phyloP scores from a whole-genome alignment of 2,888 invertebrate genomes.

The Napeogenes sylphis region DNA sequence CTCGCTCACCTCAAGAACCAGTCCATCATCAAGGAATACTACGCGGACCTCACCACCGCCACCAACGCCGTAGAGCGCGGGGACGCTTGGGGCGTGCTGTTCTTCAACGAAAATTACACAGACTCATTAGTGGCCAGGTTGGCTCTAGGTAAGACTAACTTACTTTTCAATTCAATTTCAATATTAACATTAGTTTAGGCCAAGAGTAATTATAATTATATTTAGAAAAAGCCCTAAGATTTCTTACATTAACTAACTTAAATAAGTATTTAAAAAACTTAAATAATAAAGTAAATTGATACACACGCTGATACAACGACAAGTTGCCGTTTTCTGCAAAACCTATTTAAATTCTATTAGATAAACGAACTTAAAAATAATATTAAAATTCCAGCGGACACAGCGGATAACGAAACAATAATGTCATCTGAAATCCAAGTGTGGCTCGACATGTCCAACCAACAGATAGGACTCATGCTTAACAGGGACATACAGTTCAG shows the following conservation, averaged over 20 bases:
- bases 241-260: too few species aligned
- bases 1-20: conserved; percentile 84
- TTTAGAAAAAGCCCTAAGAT: too few species aligned
- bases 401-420: conserved; percentile 91
- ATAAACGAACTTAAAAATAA: too few species aligned
- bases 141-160: conserved; percentile 77
- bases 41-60: conserved; percentile 81
- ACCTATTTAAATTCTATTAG: too few species aligned
- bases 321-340: too few species aligned
- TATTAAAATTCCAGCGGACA: conserved; percentile 71
- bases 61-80: conserved; percentile 85
- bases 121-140: conserved; percentile 89
- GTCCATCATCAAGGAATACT: conserved; percentile 83
- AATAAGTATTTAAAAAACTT: too few species aligned
- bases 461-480: conserved; percentile 94
- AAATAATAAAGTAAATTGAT: too few species aligned
- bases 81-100: conserved; percentile 91
- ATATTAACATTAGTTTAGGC: too few species aligned
- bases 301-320: too few species aligned
- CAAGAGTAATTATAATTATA: too few species aligned
- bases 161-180: too few species aligned
- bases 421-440: conserved; percentile 92
- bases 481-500: conserved; percentile 91
- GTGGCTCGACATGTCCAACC: conserved; percentile 96
- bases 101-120: conserved; percentile 93